Evolutionary conservation across 2,888 invertebrate genomes (phyloP).

Genomic region (Scaptomyza parva): DNA sequence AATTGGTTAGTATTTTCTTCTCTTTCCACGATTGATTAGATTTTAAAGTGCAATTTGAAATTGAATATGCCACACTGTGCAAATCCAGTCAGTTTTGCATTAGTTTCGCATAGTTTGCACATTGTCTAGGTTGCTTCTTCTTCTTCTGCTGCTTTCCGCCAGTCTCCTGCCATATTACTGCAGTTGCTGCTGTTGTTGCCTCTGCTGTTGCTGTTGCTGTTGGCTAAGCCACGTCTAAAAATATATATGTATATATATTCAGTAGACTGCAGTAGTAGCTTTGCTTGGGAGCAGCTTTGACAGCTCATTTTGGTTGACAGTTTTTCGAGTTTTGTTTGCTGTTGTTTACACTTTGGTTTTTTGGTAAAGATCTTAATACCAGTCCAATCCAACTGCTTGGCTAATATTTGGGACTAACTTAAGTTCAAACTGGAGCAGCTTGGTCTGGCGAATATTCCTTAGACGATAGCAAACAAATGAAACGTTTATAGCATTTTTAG

Average conservation of each 20-base stretch:
- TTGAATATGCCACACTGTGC: slow-evolving; percentile 33
- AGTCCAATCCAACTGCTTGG: slow-evolving; percentile 17
- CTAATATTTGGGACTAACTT: slow-evolving; percentile 10
- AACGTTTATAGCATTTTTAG: too few species aligned
- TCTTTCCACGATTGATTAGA: too few species aligned
- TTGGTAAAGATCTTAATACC: neutral
- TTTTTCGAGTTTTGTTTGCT: neutral
- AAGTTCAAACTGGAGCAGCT: neutral
- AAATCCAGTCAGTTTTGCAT: slow-evolving; percentile 15
- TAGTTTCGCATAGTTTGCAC: slow-evolving; percentile 57
- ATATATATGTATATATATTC: too few species aligned
- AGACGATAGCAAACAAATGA: too few species aligned
- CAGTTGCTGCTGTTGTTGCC: slow-evolving; percentile 9
- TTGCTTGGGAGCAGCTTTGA: slow-evolving; percentile 52
- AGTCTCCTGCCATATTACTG: slow-evolving; percentile 23
- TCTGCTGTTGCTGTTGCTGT: slow-evolving; percentile 11
- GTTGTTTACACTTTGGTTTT: neutral
- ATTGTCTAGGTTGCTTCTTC: slow-evolving; percentile 52
- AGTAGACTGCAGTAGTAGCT: slow-evolving; percentile 29
- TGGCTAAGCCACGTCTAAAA: slow-evolving; percentile 70
- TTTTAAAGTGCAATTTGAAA: neutral
- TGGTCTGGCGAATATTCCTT: too few species aligned
- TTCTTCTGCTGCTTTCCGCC: neutral
- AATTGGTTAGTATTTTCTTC: too few species aligned
- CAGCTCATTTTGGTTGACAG: slow-evolving; percentile 37